Base-by-base conservation (phyloP, 1,140 invertebrate species). In the Drosophila yakuba region DNA sequence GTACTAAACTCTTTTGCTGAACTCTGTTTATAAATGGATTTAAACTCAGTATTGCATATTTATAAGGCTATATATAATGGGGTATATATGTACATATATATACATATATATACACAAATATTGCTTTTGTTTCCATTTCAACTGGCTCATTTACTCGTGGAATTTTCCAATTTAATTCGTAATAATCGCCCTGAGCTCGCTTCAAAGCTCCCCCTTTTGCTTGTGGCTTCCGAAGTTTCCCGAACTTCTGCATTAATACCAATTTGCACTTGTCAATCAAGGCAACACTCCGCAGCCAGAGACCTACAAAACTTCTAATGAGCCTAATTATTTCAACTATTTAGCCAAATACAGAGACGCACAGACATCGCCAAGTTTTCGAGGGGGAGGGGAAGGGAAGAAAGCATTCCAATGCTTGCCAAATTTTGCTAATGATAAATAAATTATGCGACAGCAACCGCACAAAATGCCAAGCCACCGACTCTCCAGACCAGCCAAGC, bases 351-450 rank as follows among this genome's bases (percentile, higher is more conserved):
- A 68, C 61, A 47, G 59, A 80, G 73, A 50, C 79, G 60, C 52
- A 45, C 41, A 43, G 12, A n/a, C 12, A 43, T 10, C 14, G 45
- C 57, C 23, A 57, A 11, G 48, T 39, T 51, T 50, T 17, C 32
- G 28, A 15, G 17, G 17, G 36, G 47, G 23, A 54, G 36, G 44
- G 0, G 3, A 11, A 38, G 12, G 4, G 38, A 14, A 14, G 45
- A 54, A 39, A 71, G 51, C 62, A 85, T 85, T 80, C 73, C 75
- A 43, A 50, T 67, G 58, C 66, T 71, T 76, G 75, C 79, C 84
- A 82, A 86, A 86, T 86, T 86, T 67, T 86, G 84, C 83, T 89
- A 86, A 86, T 88, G 83, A 86, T 89, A 86, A 86, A 86, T 89
- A 86, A 86, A 86, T 86, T 83, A 86, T 86, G 75, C 80, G 75